Conservation (phyloP, 2,888 invertebrate genomes). For the Aquatica leii region DNA sequence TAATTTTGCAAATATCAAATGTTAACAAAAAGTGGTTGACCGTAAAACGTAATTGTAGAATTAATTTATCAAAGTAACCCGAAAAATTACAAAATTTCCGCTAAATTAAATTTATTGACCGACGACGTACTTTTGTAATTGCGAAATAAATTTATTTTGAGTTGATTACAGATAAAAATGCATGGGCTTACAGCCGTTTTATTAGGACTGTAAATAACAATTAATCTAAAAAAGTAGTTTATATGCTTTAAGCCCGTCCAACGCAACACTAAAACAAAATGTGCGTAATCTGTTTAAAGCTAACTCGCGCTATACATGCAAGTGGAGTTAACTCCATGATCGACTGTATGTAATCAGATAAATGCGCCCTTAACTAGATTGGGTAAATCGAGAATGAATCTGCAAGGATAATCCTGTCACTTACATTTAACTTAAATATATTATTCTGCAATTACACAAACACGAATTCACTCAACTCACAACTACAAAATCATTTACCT, state of each 20-base stretch:
- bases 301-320: conserved; percentile 20
- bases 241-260: conserved; percentile 11
- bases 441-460: no score
- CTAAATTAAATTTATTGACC: no score
- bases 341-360: conserved; percentile 22
- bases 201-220: conserved; percentile 5
- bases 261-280: conserved; percentile 23
- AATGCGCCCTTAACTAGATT: conserved; percentile 21
- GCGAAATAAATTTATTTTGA: background rate
- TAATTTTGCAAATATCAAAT: no score
- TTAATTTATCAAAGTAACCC: no score
- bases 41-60: no score
- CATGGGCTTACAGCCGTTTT: background rate
- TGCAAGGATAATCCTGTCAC: conserved; percentile 8
- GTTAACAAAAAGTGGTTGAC: no score
- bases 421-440: background rate
- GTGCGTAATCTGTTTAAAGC: conserved; percentile 28
- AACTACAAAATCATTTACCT: no score
- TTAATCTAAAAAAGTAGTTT: conserved; percentile 8
- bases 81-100: no score
- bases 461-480: no score
- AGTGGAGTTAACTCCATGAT: conserved; percentile 27
- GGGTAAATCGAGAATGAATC: conserved; percentile 19
- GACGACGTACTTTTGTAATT: no score
- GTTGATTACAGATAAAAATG: conserved; percentile 7